Base-by-base conservation (phyloP, 1,140 invertebrate species). In the Drosophila biarmipes region DNA sequence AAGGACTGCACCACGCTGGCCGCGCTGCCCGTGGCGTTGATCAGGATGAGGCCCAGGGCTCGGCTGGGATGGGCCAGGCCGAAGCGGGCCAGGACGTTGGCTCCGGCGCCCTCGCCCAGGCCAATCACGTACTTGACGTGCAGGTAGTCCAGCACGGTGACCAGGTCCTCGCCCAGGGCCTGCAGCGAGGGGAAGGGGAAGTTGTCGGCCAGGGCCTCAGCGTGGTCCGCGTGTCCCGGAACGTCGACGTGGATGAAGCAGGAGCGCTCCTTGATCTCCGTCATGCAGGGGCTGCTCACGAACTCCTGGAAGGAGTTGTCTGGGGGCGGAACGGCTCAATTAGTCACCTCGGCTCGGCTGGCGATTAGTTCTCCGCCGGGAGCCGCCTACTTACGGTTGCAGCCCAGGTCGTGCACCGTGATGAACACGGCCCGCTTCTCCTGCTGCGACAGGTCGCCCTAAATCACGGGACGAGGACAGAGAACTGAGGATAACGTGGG, bases 221-320 rank as follows among this genome's bases (percentile, higher is more conserved):
- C 95, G 78, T 96, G 95, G 90, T 97, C 96, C 74, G 96, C 96
- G 91, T 98, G 97, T 0, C 97, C 97, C 2, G 97, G 97, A 14
- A 98, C 94, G 92, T 98, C 97, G 12, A 98, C 94, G 91, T 98
- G 96, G 63, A 98, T 96, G 93, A 97, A 98, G 81, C 97, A 95
- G 40, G 96, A 97, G 34, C 97, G 93, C 40, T 97, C 95, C 86
- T 96, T 96, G 55, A 98, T 96, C 92, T 97, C 96, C 40, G 93
- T 93, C 97, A 98, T 98, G 52, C 95, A 95, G 6, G 96, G 95
- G 91, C 96, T 95, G 80, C 96, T 95, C 49, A 97, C 95, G 81
- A 96, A 96, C 82, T 96, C 95, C 84, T 96, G 94, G 92, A 96
- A 94, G 5, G 95, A 95, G 40, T 95, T 94, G 91, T 96, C 96